A percentile compares a stretch with the other conserved stretches of the same genome.
Conservation (phyloP, 2,888 invertebrate species). For the Calameuta filiformis region DNA sequence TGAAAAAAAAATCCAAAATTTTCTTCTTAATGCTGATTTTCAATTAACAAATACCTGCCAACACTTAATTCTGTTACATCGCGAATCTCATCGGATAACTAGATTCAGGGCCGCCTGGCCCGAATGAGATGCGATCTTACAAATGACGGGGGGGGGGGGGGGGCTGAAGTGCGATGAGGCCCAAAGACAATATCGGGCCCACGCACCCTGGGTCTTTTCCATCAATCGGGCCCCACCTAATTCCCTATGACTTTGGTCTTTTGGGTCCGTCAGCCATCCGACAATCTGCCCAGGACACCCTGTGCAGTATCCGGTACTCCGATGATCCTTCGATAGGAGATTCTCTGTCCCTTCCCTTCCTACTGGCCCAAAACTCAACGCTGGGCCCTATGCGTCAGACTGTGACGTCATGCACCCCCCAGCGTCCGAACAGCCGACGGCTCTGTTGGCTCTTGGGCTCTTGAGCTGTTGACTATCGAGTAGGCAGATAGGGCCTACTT, state of each 20-base stretch:
- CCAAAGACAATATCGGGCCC: neutral
- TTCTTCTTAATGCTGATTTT: neutral
- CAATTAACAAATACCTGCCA: neutral
- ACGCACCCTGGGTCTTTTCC: neutral
- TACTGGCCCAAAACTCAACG: neutral
- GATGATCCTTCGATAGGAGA: neutral
- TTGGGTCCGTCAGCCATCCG: neutral
- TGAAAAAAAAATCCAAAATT: neutral
- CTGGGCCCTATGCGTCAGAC: neutral
- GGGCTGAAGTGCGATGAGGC: neutral
- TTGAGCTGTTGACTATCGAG: neutral
- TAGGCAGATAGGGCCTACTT: slow-evolving; percentile 1
- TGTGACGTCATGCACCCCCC: neutral
- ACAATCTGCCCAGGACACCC: too few species aligned
- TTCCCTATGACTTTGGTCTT: neutral
- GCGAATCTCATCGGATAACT: neutral
- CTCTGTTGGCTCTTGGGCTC: neutral
- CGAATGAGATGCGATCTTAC: slow-evolving; percentile 15
- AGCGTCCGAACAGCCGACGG: neutral
- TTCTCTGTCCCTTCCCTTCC: too few species aligned
- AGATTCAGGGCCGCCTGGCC: neutral
- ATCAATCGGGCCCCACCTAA: neutral
- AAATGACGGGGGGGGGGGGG: slow-evolving; percentile 1
- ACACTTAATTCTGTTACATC: neutral
- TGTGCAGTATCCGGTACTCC: neutral